Percentiles rank a stretch among this genome's conserved stretches.
These are phyloP conservation scores for Diceros bicornis DNA, from an alignment of 2,797 vertebrate species.

Conservation along the genomic window DNA sequence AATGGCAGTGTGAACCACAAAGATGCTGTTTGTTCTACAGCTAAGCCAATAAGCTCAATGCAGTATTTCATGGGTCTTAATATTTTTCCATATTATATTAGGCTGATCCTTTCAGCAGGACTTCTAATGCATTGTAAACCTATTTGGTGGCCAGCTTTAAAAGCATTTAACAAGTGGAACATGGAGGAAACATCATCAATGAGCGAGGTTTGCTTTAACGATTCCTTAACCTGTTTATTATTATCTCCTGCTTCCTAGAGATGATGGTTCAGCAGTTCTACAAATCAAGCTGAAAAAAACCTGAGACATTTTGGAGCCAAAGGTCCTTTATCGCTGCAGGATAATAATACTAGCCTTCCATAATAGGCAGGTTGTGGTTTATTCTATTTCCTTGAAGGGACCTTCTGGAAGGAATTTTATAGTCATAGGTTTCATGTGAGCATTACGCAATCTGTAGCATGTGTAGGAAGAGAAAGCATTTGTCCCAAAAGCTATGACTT, in stretches of 20 bases:
- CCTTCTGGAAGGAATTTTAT: constrained; percentile 59
- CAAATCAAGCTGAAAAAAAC: not conserved
- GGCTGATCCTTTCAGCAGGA: constrained; percentile 19
- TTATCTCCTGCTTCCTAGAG: constrained; percentile 51
- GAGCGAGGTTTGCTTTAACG: constrained; percentile 44
- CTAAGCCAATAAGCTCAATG: not conserved
- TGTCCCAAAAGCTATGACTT: constrained; percentile 13
- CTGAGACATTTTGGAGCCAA: constrained; percentile 68
- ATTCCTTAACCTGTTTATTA: constrained; percentile 62
- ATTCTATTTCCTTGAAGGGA: constrained; percentile 41
- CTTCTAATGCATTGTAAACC: constrained; percentile 62
- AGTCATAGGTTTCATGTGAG: not conserved
- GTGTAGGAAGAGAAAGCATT: constrained; percentile 61
- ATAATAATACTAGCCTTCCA: not conserved
- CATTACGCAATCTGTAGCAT: constrained; percentile 9
- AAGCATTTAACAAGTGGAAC: constrained; percentile 75
- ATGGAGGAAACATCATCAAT: not conserved
- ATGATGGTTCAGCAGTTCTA: constrained; percentile 66
- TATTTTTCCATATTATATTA: constrained; percentile 10
- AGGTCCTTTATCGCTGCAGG: not conserved
- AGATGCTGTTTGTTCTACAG: not conserved
- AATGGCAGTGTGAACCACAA: constrained; percentile 57
- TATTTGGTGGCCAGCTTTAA: constrained; percentile 66
- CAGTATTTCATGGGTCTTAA: not conserved
- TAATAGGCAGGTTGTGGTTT: constrained; percentile 68